Evolutionary conservation across 1,140 invertebrate genomes (phyloP), one percentile per base, ranked within the genome.

Genomic region (Hypsibius dujardini): DNA sequence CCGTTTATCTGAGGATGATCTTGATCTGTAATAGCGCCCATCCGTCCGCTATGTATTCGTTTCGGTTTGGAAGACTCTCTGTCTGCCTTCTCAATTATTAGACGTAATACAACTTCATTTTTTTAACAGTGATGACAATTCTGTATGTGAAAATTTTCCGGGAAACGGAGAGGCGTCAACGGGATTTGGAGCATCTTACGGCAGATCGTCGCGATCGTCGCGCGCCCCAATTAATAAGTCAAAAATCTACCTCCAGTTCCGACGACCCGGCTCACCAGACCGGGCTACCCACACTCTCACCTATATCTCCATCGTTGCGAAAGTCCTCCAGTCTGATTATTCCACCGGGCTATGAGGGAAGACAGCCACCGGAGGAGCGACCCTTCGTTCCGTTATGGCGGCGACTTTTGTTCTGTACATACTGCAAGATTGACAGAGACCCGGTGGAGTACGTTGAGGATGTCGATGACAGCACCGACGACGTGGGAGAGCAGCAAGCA

Each of bases 111-210:
- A 28, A 28, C 28, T 28, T 28, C 28, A 28, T 28, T 28, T 28
- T 28, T 28, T 28, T 28, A 28, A 28, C 46, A 56, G 87, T 93
- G 73, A 94, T 95, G 90, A 88, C 86, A 77, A 84, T 90, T 77
- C 85, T 93, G 72, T 93, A 93, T 79, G 92, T 87, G 84, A 84
- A 90, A 76, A 97, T 99, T 78, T 99, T 93, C 88, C 84, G 86
- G 67, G 93, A 97, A 81, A 99, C 95, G 1, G 88, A 94, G 80
- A 92, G 96, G 78, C 82, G 95, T 72, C 90, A 97, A 78, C 94
- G 95, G 79, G 92, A 97, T 77, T 82, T 98, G 77, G 89, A 90
- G 1, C 91, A 95, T 80, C 82, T 98, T 47, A 93, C 96, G 80
- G 94, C 82, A 84, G 90, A 87, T 45, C 62, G 12, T 15, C 12